Percentiles rank a stretch among this genome's conserved stretches.
Conservation (phyloP, 1,140 invertebrate genomes). For the Brachionus sp. region DNA sequence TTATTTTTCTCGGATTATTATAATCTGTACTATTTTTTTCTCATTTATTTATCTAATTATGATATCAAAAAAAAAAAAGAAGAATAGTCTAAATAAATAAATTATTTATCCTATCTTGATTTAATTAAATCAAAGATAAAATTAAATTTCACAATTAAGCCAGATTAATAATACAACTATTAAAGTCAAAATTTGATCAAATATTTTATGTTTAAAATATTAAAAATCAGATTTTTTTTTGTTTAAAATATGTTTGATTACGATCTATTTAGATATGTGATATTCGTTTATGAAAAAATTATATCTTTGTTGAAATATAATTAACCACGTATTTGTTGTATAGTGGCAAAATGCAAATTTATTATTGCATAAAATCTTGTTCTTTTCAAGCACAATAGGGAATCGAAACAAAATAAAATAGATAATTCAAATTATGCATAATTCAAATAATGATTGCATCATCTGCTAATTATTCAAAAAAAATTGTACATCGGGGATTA, state of each 20-base stretch:
- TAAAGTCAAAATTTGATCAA: conserved; percentile 44
- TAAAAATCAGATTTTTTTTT: conserved; percentile 47
- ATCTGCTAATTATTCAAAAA: not conserved
- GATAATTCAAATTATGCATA: not conserved
- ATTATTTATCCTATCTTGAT: no score
- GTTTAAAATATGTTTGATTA: not conserved
- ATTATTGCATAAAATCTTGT: not conserved
- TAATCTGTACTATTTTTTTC: no score
- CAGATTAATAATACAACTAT: conserved; percentile 63
- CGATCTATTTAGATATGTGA: not conserved
- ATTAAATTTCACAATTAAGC: conserved; percentile 1
- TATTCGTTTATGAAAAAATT: not conserved
- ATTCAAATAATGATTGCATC: not conserved
- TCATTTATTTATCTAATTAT: not conserved
- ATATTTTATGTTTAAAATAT: conserved; percentile 38
- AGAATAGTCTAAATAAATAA: no score
- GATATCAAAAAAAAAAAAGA: not conserved
- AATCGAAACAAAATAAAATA: not conserved
- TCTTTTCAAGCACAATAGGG: not conserved
- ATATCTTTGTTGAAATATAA: not conserved
- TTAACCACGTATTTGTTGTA: not conserved
- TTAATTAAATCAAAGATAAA: conserved; percentile 48
- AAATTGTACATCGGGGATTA: not conserved
- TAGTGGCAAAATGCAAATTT: not conserved
- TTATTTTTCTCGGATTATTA: no score